Percentiles rank a stretch among this genome's conserved stretches.
Conservation (phyloP, 1,140 invertebrate genomes). For the Cherax quadricarinatus region DNA sequence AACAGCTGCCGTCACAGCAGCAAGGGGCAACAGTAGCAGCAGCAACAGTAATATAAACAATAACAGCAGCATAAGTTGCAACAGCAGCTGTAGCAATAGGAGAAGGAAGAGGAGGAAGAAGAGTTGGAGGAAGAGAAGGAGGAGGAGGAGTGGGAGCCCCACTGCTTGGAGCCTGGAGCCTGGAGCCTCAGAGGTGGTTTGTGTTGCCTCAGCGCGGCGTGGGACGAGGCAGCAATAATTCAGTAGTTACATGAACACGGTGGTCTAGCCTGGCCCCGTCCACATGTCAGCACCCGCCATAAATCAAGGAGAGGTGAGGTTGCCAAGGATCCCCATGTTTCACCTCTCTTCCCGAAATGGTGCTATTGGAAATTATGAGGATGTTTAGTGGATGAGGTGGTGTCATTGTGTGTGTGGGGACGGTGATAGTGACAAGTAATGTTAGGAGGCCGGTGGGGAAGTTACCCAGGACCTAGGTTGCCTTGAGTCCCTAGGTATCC, state of each 20-base stretch:
- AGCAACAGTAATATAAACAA: no score
- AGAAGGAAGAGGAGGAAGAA: neutral
- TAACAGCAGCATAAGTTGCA: neutral
- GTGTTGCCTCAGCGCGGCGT: conserved; percentile 16
- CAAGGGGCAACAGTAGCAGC: no score
- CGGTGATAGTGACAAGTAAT: neutral
- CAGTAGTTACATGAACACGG: conserved; percentile 54
- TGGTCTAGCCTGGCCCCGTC: conserved; percentile 42
- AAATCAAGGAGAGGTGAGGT: conserved; percentile 27
- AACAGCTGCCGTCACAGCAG: no score
- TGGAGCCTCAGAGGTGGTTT: conserved; percentile 20
- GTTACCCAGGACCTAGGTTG: no score
- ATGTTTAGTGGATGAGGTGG: neutral
- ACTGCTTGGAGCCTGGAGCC: no score
- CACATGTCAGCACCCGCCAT: conserved; percentile 39
- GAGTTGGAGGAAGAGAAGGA: no score
- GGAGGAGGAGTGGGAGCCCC: neutral
- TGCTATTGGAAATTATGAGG: neutral
- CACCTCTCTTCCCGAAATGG: neutral
- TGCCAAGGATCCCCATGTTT: neutral
- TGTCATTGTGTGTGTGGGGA: neutral
- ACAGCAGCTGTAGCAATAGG: neutral
- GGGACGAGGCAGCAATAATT: conserved; percentile 51
- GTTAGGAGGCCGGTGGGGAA: neutral
- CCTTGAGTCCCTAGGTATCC: neutral